Base-by-base conservation (phyloP, 1,140 invertebrate species). In the Drosophila rufa region DNA sequence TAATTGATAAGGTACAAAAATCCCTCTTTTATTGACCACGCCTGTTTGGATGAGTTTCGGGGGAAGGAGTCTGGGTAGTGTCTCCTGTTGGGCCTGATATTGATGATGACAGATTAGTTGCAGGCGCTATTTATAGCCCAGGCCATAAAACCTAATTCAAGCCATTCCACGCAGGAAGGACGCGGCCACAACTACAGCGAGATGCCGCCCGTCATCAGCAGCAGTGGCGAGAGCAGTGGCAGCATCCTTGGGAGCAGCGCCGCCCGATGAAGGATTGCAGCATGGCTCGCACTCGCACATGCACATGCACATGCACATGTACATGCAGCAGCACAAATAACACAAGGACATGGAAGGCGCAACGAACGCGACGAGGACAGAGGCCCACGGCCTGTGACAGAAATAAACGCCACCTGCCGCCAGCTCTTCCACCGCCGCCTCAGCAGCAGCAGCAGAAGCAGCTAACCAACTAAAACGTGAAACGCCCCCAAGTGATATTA, bases 291-390 rank as follows among this genome's bases (percentile, higher is more conserved):
- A 80, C 36, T 25, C 33, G 64, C 64, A 61, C 42, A 65, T 43
- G 61, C 61, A 66, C 62, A 61, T 60, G 22, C 61, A 33, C 62
- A 33, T 17, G 27, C 38, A 42, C 53, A 47, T 25, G 46, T 38
- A 76, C 47, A 56, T 42, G 64, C 55, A 67, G 55, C 48, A 65
- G 56, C 87, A 89, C 80, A 90, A 89, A 89, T 90, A 89, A 89
- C 78, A 71, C 85, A 89, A 89, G 85, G 85, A 90, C 85, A 81
- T 84, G 74, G 76, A 79, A 69, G 80, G 82, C 78, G 82, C 79
- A 82, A 79, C 80, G 79, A 82, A 82, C 80, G 66, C 81, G 77
- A 61, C 75, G 70, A 83, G 75, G 71, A 80, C 73, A 80, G 51
- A 73, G 56, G 65, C 78, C 66, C 79, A 82, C 61, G 75, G 62